Evolutionary conservation across 2,888 invertebrate genomes (phyloP), one percentile per base, ranked within the genome.

Genomic region (Itoplectis maculator): DNA sequence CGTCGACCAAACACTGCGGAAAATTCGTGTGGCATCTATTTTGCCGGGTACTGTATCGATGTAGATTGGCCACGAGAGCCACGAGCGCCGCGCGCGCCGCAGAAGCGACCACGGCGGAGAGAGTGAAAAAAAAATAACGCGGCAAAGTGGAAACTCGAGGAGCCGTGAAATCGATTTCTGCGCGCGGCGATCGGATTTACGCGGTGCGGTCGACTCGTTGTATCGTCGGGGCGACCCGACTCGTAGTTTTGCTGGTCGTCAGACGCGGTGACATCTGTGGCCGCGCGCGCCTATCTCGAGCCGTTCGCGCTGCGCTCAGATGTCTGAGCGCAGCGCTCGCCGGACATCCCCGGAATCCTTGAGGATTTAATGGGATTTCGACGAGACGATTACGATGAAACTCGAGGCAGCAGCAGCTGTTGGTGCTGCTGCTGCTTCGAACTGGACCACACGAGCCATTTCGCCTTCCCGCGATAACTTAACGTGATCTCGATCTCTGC

Each of bases 121-220:
- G 83, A 79, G 75, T 2, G 5, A 78, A 84, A 85, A 87, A 85
- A 80, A n/a, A n/a, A n/a, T n/a, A n/a, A n/a, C n/a, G 79, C 78
- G 82, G 84, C 81, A 86, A 86, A 86, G 84, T 86, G 85, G 75
- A 87, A 86, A 88, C 84, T 86, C 88, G 86, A 87, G 85, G 85
- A 78, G 85, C 87, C 89, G 87, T 89, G 86, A 89, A 89, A 89
- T 88, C 88, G 87, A 88, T 88, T 88, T 86, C 80, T 86, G 82
- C 85, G 83, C 86, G 79, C 82, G 82, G 54, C 54, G 87, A 87
- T 87, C 88, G 84, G 84, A 87, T 86, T 86, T 86, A 80, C 75
- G 85, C 77, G 79, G 61, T 61, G 29, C 29, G 73, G 61, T 65
- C 74, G 35, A 54, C n/a, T n/a, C 65, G 56, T 49, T 70, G 63